These are phyloP conservation scores for Lasioglossum calceatum DNA, from an alignment of 2,888 invertebrate species.

Conservation along the genomic window DNA sequence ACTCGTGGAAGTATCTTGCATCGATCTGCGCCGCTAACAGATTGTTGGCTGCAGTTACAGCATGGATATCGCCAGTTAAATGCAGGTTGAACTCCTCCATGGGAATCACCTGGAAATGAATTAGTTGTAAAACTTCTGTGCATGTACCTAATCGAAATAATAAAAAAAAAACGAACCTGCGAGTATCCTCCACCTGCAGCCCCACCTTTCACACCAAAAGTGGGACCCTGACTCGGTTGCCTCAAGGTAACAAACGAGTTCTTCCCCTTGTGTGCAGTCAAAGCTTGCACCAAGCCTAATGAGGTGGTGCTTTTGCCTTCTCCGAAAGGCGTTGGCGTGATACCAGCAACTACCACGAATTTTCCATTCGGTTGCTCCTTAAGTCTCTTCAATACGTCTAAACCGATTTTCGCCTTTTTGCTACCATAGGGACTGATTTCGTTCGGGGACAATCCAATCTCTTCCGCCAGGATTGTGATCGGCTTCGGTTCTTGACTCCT, in stretches of 20 bases:
- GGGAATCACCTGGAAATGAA: slow-evolving; percentile 91
- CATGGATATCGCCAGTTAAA: slow-evolving; percentile 99
- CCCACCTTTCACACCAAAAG: slow-evolving; percentile 99
- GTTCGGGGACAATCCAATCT: slow-evolving; percentile 92
- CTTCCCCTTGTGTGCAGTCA: slow-evolving; percentile 92
- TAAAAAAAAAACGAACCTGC: slow-evolving; percentile 85
- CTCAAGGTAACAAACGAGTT: slow-evolving; percentile 97
- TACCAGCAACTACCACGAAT: slow-evolving; percentile 98
- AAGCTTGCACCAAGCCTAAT: slow-evolving; percentile 96
- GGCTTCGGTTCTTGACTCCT: slow-evolving; percentile 95
- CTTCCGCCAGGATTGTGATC: slow-evolving; percentile 90
- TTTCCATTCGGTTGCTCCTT: slow-evolving; percentile 90
- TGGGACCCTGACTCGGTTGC: slow-evolving; percentile 99
- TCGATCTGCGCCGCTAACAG: slow-evolving; percentile 99
- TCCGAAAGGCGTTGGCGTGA: slow-evolving; percentile 99
- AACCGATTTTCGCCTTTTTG: slow-evolving; percentile 96
- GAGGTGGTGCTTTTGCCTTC: slow-evolving; percentile 99
- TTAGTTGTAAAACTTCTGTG: background rate
- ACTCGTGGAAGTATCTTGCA: slow-evolving; percentile 98
- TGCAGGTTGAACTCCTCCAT: slow-evolving; percentile 99
- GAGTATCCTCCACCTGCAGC: slow-evolving; percentile 99
- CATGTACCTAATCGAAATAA: background rate
- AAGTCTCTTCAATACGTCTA: slow-evolving; percentile 92
- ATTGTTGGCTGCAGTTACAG: slow-evolving; percentile 99
- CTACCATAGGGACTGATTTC: slow-evolving; percentile 97